These are phyloP conservation scores for Cottus gobio DNA, from an alignment of 2,113 vertebrate species.

Conservation along the genomic window DNA sequence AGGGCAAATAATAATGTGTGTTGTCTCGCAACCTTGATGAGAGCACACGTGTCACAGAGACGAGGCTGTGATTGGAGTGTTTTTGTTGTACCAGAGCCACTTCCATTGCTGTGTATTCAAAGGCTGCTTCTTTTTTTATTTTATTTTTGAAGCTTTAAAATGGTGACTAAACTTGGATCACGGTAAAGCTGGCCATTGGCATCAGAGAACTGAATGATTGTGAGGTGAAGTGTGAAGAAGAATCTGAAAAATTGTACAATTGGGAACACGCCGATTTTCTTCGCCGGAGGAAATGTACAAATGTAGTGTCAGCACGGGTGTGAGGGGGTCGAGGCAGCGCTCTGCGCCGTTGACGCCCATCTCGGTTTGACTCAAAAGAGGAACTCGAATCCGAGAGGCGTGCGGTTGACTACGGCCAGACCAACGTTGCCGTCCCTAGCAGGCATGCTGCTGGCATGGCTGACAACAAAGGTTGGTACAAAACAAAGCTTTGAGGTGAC, in stretches of 20 bases:
- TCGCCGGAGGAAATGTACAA: conserved; percentile 49
- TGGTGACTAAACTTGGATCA: background rate
- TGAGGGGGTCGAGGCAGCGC: conserved; percentile 6
- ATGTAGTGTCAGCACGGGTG: conserved; percentile 57
- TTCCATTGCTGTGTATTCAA: background rate
- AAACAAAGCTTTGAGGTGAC: background rate
- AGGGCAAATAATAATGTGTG: conserved; percentile 30
- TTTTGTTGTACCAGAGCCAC: background rate
- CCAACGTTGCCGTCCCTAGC: background rate
- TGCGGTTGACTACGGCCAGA: background rate
- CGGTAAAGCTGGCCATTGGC: background rate
- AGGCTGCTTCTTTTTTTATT: background rate
- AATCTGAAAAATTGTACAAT: conserved; percentile 16
- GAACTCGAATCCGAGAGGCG: background rate
- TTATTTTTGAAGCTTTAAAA: conserved; percentile 1
- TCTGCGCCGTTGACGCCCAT: no score
- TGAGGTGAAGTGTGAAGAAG: background rate
- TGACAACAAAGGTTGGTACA: background rate
- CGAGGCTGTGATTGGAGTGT: background rate
- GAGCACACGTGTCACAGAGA: conserved; percentile 1
- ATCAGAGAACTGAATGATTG: background rate
- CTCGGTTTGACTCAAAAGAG: background rate
- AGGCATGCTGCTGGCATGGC: background rate
- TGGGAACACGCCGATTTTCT: conserved; percentile 31
- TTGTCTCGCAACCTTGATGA: conserved; percentile 40